phyloP scores from a whole-genome alignment of 1,140 invertebrate genomes.

The Megathymus violae region DNA sequence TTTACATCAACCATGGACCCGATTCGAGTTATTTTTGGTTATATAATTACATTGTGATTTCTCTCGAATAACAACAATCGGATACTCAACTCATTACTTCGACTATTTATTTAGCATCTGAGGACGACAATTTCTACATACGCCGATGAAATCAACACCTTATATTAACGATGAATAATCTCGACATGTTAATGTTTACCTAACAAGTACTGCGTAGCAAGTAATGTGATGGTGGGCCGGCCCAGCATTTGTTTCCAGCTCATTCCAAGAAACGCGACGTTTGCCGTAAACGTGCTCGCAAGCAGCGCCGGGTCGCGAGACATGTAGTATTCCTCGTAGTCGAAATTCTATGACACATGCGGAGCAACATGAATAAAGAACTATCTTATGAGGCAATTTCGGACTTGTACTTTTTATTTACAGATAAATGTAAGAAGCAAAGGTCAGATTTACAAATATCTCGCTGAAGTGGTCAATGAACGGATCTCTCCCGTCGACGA shows the following conservation, averaged over 20 bases:
- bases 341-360: conserved; percentile 91
- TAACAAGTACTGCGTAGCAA: conserved; percentile 91
- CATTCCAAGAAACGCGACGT: conserved; percentile 96
- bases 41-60: no score
- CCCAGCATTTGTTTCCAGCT: conserved; percentile 96
- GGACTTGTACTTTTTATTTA: no score
- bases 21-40: no score
- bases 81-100: no score
- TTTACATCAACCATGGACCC: no score
- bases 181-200: conserved; percentile 84
- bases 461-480: no score
- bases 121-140: no score
- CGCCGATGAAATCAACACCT: neutral
- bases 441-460: no score
- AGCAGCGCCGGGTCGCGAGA: conserved; percentile 95
- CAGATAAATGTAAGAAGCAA: no score
- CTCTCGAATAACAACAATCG: no score
- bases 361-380: conserved; percentile 22
- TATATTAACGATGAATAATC: neutral
- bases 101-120: no score
- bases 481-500: no score
- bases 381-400: conserved; percentile 23
- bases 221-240: conserved; percentile 93
- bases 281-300: conserved; percentile 93
- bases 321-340: conserved; percentile 96